Conservation (phyloP, 1,140 invertebrate genomes). For the Nasonia vitripennis region DNA sequence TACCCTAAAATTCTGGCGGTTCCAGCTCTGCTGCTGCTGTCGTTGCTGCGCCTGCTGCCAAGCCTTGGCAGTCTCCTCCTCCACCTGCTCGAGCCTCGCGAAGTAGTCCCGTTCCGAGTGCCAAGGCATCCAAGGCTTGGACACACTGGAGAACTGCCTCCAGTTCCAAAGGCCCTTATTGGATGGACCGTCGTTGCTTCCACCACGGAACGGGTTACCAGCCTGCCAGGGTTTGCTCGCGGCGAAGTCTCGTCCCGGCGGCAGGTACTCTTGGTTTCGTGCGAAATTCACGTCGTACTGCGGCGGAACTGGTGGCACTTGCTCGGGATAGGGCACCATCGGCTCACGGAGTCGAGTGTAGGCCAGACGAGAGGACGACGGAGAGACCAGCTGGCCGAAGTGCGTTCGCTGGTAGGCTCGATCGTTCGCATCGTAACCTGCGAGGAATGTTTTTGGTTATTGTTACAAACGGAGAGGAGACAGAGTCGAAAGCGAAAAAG, state of each 20-base stretch:
- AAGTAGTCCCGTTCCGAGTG: slow-evolving; percentile 58
- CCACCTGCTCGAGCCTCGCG: slow-evolving; percentile 50
- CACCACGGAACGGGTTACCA: slow-evolving; percentile 43
- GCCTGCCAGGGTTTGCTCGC: slow-evolving; percentile 52
- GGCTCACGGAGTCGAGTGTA: slow-evolving; percentile 8
- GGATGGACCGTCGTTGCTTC: not conserved
- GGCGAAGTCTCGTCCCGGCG: slow-evolving; percentile 49
- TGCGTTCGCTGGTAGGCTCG: slow-evolving; percentile 30
- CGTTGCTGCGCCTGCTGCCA: slow-evolving; percentile 51
- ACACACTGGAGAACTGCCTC: slow-evolving; percentile 43
- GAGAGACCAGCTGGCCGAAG: slow-evolving; percentile 14
- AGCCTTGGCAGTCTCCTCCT: slow-evolving; percentile 39
- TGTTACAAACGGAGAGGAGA: too few species aligned
- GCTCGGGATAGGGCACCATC: not conserved
- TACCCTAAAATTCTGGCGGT: slow-evolving; percentile 18
- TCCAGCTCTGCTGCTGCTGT: slow-evolving; percentile 50
- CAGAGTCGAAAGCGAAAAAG: too few species aligned
- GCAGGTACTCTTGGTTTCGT: slow-evolving; percentile 50
- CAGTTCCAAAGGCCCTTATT: slow-evolving; percentile 56
- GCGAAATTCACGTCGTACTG: slow-evolving; percentile 48
- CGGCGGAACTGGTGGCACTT: slow-evolving; percentile 39
- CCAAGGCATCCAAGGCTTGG: slow-evolving; percentile 58
- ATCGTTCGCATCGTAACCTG: slow-evolving; percentile 26
- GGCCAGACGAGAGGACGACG: slow-evolving; percentile 2
- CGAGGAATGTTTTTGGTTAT: not conserved